A percentile compares a stretch with the other conserved stretches of the same genome.
Conservation (phyloP, 2,113 vertebrate species). For the Empidonax alnorum region DNA sequence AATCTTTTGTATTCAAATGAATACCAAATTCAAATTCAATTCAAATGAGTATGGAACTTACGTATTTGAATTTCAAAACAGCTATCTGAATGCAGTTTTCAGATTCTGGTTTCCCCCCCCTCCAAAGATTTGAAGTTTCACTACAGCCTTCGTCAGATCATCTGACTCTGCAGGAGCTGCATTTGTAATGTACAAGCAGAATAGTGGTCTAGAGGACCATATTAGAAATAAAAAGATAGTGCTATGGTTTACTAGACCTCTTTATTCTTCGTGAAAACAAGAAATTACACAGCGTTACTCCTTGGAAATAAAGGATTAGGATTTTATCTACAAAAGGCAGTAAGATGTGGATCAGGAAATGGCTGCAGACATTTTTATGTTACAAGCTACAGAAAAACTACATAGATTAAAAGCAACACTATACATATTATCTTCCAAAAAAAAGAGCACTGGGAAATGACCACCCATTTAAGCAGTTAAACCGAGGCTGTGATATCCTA, state of each 20-base stretch:
- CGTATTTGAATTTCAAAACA: neutral
- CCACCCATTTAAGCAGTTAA: neutral
- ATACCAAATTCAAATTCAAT: neutral
- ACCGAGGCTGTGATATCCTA: neutral
- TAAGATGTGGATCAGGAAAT: neutral
- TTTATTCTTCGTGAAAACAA: neutral
- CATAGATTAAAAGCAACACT: accelerated
- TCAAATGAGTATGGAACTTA: neutral
- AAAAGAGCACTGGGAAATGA: neutral
- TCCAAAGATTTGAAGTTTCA: neutral
- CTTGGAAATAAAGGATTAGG: neutral
- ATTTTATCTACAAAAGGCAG: neutral
- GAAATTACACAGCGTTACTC: neutral
- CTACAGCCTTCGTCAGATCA: neutral
- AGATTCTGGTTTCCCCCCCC: neutral
- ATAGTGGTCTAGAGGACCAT: neutral
- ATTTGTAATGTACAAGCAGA: neutral
- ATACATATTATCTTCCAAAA: neutral
- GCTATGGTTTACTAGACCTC: neutral
- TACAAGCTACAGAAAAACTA: neutral
- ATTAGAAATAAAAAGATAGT: neutral
- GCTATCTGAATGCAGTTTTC: neutral
- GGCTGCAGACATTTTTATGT: neutral
- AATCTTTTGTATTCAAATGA: neutral
- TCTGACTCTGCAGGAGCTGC: neutral